A percentile compares a stretch with the other conserved stretches of the same genome.
These are phyloP conservation scores for Meloe dianella DNA, from an alignment of 2,888 invertebrate species.

Conservation along the genomic window DNA sequence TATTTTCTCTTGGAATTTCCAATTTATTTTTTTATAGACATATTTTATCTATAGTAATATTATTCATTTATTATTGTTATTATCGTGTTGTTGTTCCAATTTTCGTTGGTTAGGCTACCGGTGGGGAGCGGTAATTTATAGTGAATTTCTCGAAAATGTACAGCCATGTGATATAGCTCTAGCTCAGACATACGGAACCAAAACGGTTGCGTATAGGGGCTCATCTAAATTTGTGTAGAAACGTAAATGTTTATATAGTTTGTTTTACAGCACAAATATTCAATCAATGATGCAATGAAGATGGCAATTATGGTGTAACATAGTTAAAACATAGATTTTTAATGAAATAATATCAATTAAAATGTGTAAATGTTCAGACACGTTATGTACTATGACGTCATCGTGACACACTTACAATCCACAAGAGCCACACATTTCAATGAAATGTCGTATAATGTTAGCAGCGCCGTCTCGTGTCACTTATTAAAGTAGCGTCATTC, in stretches of 20 bases:
- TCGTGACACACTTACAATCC: too few relatives aligned
- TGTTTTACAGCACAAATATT: too few relatives aligned
- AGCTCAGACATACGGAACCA: not conserved
- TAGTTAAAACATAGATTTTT: too few relatives aligned
- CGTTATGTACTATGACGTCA: too few relatives aligned
- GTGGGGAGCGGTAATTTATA: not conserved
- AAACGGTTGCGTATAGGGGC: not conserved
- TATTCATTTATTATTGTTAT: conserved; percentile 8
- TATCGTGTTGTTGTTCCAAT: conserved; percentile 1
- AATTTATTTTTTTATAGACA: not conserved
- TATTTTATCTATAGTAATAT: not conserved
- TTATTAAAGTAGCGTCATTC: conserved; percentile 35
- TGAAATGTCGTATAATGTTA: not conserved
- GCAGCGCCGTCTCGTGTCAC: conserved; percentile 39
- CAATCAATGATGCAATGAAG: too few relatives aligned
- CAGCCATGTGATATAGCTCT: too few relatives aligned
- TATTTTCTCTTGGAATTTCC: not conserved
- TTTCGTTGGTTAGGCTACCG: not conserved
- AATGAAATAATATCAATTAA: too few relatives aligned
- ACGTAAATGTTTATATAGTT: too few relatives aligned
- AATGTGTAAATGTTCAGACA: too few relatives aligned
- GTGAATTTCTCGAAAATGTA: not conserved
- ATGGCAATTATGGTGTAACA: too few relatives aligned
- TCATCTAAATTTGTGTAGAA: too few relatives aligned
- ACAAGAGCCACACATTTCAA: too few relatives aligned